These are phyloP conservation scores for Lottia gigantea DNA, from an alignment of 2,888 invertebrate genomes.

Conservation along the genomic window DNA sequence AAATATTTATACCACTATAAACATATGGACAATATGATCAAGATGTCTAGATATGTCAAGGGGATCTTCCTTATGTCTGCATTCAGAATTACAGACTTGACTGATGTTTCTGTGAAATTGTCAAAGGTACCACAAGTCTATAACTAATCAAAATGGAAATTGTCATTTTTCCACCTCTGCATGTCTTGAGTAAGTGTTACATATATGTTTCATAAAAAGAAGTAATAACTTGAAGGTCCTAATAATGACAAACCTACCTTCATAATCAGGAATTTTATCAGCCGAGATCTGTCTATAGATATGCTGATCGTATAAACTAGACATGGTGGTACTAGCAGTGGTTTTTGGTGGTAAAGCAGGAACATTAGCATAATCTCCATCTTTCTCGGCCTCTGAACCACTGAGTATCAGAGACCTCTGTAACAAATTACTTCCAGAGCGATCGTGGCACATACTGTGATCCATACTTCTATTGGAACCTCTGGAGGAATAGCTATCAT, in stretches of 20 bases:
- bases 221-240: too few species aligned
- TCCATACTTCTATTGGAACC: conserved; percentile 38
- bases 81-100: too few species aligned
- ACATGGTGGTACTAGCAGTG: conserved; percentile 14
- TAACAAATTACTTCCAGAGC: conserved; percentile 40
- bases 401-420: conserved; percentile 32
- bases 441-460: conserved; percentile 29
- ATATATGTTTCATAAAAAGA: too few species aligned
- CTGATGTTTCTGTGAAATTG: too few species aligned
- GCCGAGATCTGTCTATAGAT: conserved; percentile 7
- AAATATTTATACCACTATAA: too few species aligned
- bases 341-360: conserved; percentile 27
- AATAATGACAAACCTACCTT: conserved; percentile 29
- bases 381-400: conserved; percentile 36
- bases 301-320: conserved; percentile 13
- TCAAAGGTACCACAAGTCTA: too few species aligned
- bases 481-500: conserved; percentile 51
- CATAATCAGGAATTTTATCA: conserved; percentile 30
- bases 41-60: too few species aligned
- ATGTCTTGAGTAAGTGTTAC: too few species aligned
- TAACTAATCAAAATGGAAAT: too few species aligned
- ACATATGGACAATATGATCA: too few species aligned
- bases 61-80: too few species aligned
- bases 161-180: too few species aligned
- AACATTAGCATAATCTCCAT: conserved; percentile 65